Evolutionary conservation across 2,113 vertebrate species (phyloP).

Genomic region (Strigops habroptila): DNA sequence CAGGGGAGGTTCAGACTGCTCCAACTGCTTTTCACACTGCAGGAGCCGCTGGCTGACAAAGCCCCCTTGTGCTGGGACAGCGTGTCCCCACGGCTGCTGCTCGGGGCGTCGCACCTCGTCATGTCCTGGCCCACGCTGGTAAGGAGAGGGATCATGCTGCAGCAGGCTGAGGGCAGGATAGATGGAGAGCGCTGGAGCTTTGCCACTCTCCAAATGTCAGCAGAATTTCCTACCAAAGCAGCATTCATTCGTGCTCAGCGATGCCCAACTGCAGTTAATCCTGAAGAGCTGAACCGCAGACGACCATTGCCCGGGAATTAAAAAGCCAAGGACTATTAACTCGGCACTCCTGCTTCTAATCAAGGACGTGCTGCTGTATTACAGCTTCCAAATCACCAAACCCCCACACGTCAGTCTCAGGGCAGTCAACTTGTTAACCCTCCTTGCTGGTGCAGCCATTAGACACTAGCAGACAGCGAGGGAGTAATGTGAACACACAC

Average conservation of each 20-base stretch:
- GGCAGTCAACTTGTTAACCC: background rate
- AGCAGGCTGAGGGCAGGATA: accelerated
- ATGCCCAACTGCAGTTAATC: background rate
- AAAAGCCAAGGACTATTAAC: background rate
- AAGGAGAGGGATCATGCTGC: accelerated
- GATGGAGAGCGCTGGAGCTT: background rate
- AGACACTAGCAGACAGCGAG: background rate
- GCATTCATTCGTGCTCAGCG: background rate
- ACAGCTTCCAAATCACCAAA: background rate
- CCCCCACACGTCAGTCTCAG: background rate
- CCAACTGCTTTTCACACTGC: too few species aligned
- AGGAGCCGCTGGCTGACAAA: background rate
- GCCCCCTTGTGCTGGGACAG: background rate
- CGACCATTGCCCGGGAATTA: background rate
- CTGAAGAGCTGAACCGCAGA: background rate
- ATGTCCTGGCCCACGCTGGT: accelerated
- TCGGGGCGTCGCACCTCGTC: background rate
- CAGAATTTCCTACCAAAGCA: background rate
- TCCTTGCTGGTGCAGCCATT: background rate
- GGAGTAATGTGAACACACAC: background rate
- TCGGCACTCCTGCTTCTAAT: background rate
- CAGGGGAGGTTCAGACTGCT: background rate
- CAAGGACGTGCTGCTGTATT: background rate
- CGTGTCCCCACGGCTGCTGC: background rate
- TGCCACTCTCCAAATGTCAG: background rate